Evolutionary conservation across 2,888 invertebrate species (phyloP).

Genomic region (Melieria crassipennis): DNA sequence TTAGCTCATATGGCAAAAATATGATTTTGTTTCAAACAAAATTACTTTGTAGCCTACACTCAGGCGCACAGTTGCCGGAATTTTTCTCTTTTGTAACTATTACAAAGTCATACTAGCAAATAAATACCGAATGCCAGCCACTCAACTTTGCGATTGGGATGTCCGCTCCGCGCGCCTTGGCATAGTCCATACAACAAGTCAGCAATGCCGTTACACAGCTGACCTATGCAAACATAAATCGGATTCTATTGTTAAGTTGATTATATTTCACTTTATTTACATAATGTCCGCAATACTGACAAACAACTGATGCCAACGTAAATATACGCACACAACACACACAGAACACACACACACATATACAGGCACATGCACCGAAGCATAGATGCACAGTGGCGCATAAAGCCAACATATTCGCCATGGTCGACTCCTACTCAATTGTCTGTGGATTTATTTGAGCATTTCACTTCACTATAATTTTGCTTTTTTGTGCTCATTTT

Average conservation of each 20-base stretch:
- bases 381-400: too few relatives aligned
- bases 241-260: slow-evolving; percentile 43
- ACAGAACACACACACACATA: not conserved
- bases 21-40: too few relatives aligned
- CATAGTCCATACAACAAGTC: too few relatives aligned
- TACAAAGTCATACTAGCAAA: too few relatives aligned
- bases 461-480: slow-evolving; percentile 6
- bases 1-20: too few relatives aligned
- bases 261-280: slow-evolving; percentile 42
- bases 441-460: slow-evolving; percentile 32
- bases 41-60: too few relatives aligned
- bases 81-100: too few relatives aligned
- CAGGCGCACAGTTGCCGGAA: too few relatives aligned
- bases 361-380: not conserved
- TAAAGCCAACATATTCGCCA: too few relatives aligned
- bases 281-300: slow-evolving; percentile 35
- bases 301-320: slow-evolving; percentile 36
- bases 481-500: not conserved
- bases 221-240: slow-evolving; percentile 46
- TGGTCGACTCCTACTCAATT: slow-evolving; percentile 25
- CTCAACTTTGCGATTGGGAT: too few relatives aligned
- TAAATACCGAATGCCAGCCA: too few relatives aligned
- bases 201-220: slow-evolving; percentile 18
- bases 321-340: slow-evolving; percentile 25
- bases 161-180: too few relatives aligned